Percentiles rank a stretch among this genome's conserved stretches.
These are phyloP conservation scores for Lasioglossum malachurum DNA, from an alignment of 2,888 invertebrate genomes.

Conservation along the genomic window DNA sequence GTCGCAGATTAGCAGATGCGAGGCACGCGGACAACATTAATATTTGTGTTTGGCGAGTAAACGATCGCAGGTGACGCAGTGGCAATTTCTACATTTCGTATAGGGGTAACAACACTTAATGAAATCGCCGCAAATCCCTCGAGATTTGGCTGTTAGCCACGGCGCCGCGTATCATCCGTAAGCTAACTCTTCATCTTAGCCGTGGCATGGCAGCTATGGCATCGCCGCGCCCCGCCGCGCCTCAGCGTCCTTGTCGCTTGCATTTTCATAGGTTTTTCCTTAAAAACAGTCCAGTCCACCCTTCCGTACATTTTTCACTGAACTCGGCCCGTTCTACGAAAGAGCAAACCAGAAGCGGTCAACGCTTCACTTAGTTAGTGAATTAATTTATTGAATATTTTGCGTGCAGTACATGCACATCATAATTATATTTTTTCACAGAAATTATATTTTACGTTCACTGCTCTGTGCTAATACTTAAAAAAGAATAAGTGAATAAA, in stretches of 20 bases:
- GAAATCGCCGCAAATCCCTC: slow-evolving; percentile 1
- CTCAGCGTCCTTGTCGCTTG: background rate
- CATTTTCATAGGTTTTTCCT: background rate
- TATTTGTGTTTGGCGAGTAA: background rate
- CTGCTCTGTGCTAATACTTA: background rate
- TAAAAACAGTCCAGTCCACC: background rate
- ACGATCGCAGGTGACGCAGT: background rate
- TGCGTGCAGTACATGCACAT: too few species aligned
- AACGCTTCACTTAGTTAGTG: too few species aligned
- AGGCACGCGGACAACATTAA: background rate
- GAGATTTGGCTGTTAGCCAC: slow-evolving; percentile 18
- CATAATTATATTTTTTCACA: background rate
- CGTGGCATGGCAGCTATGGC: background rate
- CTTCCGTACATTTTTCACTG: background rate
- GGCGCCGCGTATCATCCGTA: background rate
- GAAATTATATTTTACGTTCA: background rate
- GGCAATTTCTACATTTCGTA: slow-evolving; percentile 2
- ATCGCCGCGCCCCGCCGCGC: too few species aligned
- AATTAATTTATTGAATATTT: too few species aligned
- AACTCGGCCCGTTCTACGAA: background rate
- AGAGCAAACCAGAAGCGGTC: background rate
- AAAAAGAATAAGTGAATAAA: background rate
- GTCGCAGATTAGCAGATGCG: background rate
- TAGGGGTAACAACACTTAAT: slow-evolving; percentile 5
- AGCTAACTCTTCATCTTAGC: slow-evolving; percentile 18